These are phyloP conservation scores for Cricetomys ansorgei DNA, from an alignment of 2,113 vertebrate genomes.

Conservation along the genomic window DNA sequence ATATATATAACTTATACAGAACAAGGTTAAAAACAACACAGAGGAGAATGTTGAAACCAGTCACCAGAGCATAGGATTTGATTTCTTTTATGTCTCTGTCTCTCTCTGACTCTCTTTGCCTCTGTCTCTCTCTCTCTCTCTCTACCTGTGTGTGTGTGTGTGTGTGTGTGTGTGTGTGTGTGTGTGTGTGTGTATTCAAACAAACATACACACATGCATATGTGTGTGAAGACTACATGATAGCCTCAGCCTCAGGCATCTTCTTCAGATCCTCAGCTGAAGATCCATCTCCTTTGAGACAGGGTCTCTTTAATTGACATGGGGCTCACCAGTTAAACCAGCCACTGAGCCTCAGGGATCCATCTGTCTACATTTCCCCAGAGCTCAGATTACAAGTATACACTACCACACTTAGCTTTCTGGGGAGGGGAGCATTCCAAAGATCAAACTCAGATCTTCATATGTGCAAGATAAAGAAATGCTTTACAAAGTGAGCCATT, in stretches of 20 bases:
- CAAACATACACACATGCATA: no score
- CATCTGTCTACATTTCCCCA: background rate
- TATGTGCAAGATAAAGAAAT: background rate
- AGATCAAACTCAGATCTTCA: background rate
- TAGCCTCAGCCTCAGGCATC: background rate
- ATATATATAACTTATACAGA: no score
- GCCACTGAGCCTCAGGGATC: background rate
- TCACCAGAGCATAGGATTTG: background rate
- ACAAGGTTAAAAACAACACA: constrained; percentile 17
- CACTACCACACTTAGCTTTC: background rate
- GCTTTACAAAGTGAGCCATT: background rate
- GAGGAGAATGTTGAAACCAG: background rate
- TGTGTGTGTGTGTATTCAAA: no score
- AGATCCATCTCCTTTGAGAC: background rate
- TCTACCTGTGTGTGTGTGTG: background rate
- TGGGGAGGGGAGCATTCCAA: no score
- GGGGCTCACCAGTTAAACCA: background rate
- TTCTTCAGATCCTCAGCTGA: background rate
- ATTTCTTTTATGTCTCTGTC: background rate
- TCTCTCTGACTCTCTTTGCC: background rate
- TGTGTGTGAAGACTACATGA: background rate
- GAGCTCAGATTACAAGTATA: no score
- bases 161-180: background rate
- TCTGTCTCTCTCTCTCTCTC: background rate
- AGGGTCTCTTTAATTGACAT: background rate